A percentile compares a stretch with the other conserved stretches of the same genome.
These are phyloP conservation scores for Glossosoma conforme DNA, from an alignment of 1,140 invertebrate genomes.

Conservation along the genomic window DNA sequence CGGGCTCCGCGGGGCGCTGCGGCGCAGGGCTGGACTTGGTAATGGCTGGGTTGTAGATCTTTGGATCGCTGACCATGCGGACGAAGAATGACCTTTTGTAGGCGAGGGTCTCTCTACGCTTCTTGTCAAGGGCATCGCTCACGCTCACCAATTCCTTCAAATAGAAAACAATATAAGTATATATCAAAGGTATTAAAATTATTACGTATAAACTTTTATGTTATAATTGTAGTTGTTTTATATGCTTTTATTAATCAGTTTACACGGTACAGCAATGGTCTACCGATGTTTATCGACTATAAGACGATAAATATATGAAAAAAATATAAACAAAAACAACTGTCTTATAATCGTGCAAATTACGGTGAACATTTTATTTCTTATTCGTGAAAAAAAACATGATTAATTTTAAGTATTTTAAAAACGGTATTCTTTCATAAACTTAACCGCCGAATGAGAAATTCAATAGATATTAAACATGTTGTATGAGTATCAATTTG, in stretches of 20 bases:
- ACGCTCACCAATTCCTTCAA: slow-evolving; percentile 36
- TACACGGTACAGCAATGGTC: too few relatives aligned
- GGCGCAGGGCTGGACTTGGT: slow-evolving; percentile 61
- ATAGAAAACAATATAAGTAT: slow-evolving; percentile 5
- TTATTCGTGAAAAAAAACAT: too few relatives aligned
- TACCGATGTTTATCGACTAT: too few relatives aligned
- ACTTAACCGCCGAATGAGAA: too few relatives aligned
- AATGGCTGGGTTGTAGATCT: slow-evolving; percentile 89
- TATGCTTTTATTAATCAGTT: background rate
- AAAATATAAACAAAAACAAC: too few relatives aligned
- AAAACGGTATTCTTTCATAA: too few relatives aligned
- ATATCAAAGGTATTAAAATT: background rate
- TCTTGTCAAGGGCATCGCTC: slow-evolving; percentile 41
- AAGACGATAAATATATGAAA: too few relatives aligned
- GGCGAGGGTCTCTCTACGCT: slow-evolving; percentile 62
- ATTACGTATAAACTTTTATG: background rate
- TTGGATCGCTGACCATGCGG: slow-evolving; percentile 94
- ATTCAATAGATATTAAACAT: too few relatives aligned
- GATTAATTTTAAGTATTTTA: too few relatives aligned
- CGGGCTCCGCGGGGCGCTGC: slow-evolving; percentile 42
- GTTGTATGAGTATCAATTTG: too few relatives aligned
- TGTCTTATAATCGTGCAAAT: too few relatives aligned
- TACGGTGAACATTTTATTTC: too few relatives aligned
- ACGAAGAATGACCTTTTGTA: slow-evolving; percentile 94
- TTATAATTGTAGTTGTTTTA: background rate